Conservation (phyloP, 1,140 invertebrate genomes). For the Cheumatopsyche charites region DNA sequence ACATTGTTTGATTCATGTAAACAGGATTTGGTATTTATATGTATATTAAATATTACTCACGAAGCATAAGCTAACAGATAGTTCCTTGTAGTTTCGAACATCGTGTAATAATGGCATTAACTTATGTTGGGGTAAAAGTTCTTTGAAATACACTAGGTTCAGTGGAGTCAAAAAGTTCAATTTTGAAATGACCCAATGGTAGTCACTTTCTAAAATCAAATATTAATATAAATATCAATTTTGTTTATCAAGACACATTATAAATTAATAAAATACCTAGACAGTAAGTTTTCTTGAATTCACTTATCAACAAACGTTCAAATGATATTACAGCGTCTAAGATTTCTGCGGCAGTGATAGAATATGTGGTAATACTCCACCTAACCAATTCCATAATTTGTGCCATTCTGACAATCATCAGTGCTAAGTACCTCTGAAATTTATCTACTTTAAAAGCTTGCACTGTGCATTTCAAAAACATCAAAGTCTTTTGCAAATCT, state of each 20-base stretch:
- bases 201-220: constrained; percentile 40
- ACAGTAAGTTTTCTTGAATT: constrained; percentile 29
- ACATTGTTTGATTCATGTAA: no score
- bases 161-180: constrained; percentile 39
- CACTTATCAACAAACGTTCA: constrained; percentile 16
- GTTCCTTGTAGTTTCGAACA: not conserved
- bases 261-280: constrained; percentile 34
- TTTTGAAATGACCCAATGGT: constrained; percentile 31
- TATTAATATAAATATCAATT: constrained; percentile 35
- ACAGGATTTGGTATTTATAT: no score
- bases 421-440: constrained; percentile 7
- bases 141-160: constrained; percentile 37
- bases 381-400: constrained; percentile 39
- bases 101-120: not conserved
- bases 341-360: constrained; percentile 19
- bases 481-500: constrained; percentile 3
- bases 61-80: not conserved
- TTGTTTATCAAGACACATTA: no score
- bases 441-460: constrained; percentile 18
- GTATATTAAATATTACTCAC: no score
- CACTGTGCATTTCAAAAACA: constrained; percentile 31
- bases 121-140: constrained; percentile 5
- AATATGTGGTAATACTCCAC: constrained; percentile 38
- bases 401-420: constrained; percentile 35
- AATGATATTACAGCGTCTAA: constrained; percentile 31